These are phyloP conservation scores for Scomberomorus guttatus DNA, from an alignment of 2,797 vertebrate genomes.

Conservation along the genomic window DNA sequence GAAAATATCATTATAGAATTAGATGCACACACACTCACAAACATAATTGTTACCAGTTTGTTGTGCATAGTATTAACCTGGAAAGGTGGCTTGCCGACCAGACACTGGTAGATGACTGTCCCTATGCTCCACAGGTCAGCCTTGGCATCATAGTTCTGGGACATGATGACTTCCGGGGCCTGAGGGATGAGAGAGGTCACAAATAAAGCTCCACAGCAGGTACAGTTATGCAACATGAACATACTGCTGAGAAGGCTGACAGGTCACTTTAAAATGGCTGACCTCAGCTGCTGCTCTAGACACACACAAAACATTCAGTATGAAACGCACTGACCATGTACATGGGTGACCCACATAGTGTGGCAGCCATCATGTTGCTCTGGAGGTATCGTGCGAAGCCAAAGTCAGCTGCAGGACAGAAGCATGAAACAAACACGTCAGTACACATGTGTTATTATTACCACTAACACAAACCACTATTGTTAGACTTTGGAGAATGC, in stretches of 20 bases:
- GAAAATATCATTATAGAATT: constrained; percentile 24
- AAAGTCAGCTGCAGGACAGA: constrained; percentile 92
- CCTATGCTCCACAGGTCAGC: constrained; percentile 98
- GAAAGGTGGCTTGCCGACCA: constrained; percentile 97
- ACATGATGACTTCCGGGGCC: constrained; percentile 99
- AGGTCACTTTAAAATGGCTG: not conserved
- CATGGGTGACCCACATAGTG: constrained; percentile 97
- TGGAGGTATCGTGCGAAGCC: constrained; percentile 98
- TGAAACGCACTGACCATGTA: constrained; percentile 91
- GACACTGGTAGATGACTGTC: constrained; percentile 97
- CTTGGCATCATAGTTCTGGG: constrained; percentile 97
- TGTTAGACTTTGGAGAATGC: constrained; percentile 31
- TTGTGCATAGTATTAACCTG: constrained; percentile 86
- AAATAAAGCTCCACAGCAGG: not conserved
- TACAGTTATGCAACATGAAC: constrained; percentile 6
- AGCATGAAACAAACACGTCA: constrained; percentile 30
- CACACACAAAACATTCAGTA: constrained; percentile 1
- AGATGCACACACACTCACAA: not conserved
- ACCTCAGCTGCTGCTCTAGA: constrained; percentile 9
- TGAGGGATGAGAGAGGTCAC: constrained; percentile 61
- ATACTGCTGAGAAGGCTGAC: constrained; percentile 9
- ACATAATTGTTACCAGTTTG: not conserved
- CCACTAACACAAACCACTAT: constrained; percentile 34
- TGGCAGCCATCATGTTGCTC: constrained; percentile 99
- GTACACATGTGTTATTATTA: constrained; percentile 45